Evolutionary conservation across 2,797 vertebrate genomes (phyloP), one percentile per base, ranked within the genome.

Genomic region (Odontamblyopus rebecca): DNA sequence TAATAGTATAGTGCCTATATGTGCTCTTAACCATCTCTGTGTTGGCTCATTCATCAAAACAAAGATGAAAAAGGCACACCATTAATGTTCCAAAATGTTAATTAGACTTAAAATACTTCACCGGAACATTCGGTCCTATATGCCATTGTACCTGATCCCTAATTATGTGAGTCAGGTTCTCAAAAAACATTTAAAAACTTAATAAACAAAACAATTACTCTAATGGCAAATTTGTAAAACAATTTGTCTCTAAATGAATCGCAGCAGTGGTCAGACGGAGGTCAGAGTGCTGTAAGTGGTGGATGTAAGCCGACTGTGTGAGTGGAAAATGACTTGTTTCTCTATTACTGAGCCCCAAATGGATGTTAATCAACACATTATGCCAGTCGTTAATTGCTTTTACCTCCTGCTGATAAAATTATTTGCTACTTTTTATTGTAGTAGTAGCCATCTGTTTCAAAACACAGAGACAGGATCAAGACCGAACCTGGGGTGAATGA

Each of bases 351-450:
- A 92, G 90, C 89, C 78, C 70, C 86, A 88, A 93, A 93, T 93
- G 90, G 92, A 92, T 93, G 94, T 94, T 95, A 94, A 95, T 95
- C 94, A 95, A 94, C 94, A 95, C 94, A 92, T 94, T 92, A 93
- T 92, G 92, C 90, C 92, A 93, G 94, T 94, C 93, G 93, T 94
- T 94, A 95, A 94, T 95, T 95, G 93, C 92, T 91, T 92, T 88
- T 82, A 90, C 85, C 81, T 85, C 93, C 93, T 84, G 93, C 93
- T 94, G 93, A 85, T 94, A 93, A 93, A 93, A 93, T 93, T 89
- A 94, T 94, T 93, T 93, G 92, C 91, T 93, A 93, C 90, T 93
- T 94, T 90, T 91, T 90, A 92, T 91, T 93, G 88, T 91, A 89
- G 89, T 89, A 89, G 89, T 93, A 92, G 92, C 94, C 94, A 94